Conservation (phyloP, 1,140 invertebrate genomes). For the Drosophila eugracilis region DNA sequence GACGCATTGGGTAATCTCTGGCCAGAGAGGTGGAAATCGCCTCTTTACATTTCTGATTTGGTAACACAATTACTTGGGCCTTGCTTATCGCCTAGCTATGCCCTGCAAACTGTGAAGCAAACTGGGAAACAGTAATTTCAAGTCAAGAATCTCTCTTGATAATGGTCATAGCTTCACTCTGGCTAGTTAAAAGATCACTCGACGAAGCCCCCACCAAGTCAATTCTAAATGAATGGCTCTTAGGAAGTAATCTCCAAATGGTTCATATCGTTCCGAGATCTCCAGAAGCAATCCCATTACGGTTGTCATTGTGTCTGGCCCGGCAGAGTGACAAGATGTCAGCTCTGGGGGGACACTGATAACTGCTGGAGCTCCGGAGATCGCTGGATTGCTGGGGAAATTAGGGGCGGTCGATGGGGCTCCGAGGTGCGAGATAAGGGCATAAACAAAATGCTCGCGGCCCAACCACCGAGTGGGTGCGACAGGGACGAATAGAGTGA, state of each 20-base stretch:
- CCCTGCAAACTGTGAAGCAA: too few relatives aligned
- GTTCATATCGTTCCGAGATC: constrained; percentile 8
- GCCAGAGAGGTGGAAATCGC: neutral
- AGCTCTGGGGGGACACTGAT: constrained; percentile 10
- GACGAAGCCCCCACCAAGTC: neutral
- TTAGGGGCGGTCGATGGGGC: constrained; percentile 21
- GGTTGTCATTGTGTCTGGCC: constrained; percentile 13
- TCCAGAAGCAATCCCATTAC: constrained; percentile 14
- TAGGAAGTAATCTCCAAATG: constrained; percentile 12
- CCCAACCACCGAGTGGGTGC: constrained; percentile 20
- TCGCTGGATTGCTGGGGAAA: neutral
- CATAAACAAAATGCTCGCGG: constrained; percentile 19
- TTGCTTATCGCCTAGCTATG: neutral
- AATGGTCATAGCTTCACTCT: neutral
- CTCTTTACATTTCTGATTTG: neutral
- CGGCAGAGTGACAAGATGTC: constrained; percentile 34
- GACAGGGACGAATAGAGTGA: constrained; percentile 18
- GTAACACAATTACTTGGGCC: neutral
- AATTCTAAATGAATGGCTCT: constrained; percentile 5
- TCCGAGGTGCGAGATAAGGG: constrained; percentile 19
- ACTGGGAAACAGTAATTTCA: too few relatives aligned
- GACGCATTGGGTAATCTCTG: neutral
- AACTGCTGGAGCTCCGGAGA: constrained; percentile 3
- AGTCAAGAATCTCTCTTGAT: neutral
- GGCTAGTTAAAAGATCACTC: constrained; percentile 9